A percentile compares a stretch with the other conserved stretches of the same genome.
These are phyloP conservation scores for Enoplosus armatus DNA, from an alignment of 2,797 vertebrate species.

Conservation along the genomic window DNA sequence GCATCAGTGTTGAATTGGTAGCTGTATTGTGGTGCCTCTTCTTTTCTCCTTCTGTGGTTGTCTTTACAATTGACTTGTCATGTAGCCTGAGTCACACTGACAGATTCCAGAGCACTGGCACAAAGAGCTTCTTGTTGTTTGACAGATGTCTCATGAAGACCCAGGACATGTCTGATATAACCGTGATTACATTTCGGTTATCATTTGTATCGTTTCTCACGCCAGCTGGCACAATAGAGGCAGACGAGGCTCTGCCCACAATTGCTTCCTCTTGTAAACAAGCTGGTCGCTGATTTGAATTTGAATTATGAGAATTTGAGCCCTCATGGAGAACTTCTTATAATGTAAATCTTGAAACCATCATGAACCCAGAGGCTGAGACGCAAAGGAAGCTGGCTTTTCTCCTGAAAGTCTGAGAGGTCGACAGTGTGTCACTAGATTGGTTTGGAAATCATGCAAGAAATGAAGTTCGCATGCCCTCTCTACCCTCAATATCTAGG, in stretches of 20 bases:
- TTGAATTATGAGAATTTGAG: constrained; percentile 41
- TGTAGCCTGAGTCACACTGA: constrained; percentile 51
- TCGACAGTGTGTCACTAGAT: constrained; percentile 7
- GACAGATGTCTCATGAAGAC: constrained; percentile 30
- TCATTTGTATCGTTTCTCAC: constrained; percentile 59
- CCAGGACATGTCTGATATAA: constrained; percentile 32
- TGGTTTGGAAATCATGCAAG: constrained; percentile 18
- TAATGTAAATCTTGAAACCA: constrained; percentile 42
- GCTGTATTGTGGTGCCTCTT: constrained; percentile 29
- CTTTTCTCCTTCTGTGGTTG: constrained; percentile 45
- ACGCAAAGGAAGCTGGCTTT: not conserved
- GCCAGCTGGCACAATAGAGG: constrained; percentile 34
- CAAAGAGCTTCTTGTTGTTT: constrained; percentile 51
- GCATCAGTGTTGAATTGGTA: constrained; percentile 17
- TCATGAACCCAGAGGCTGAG: constrained; percentile 10
- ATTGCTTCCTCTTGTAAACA: constrained; percentile 60
- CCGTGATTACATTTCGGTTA: constrained; percentile 48
- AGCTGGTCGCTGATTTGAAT: constrained; percentile 29
- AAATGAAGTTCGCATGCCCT: constrained; percentile 11
- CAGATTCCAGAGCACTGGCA: constrained; percentile 45
- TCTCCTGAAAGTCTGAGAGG: constrained; percentile 17
- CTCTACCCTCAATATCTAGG: constrained; percentile 7
- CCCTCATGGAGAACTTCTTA: constrained; percentile 13
- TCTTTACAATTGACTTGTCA: constrained; percentile 43
- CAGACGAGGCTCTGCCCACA: constrained; percentile 31